These are phyloP conservation scores for Ischnus inquisitorius DNA, from an alignment of 2,888 invertebrate species.

Conservation along the genomic window DNA sequence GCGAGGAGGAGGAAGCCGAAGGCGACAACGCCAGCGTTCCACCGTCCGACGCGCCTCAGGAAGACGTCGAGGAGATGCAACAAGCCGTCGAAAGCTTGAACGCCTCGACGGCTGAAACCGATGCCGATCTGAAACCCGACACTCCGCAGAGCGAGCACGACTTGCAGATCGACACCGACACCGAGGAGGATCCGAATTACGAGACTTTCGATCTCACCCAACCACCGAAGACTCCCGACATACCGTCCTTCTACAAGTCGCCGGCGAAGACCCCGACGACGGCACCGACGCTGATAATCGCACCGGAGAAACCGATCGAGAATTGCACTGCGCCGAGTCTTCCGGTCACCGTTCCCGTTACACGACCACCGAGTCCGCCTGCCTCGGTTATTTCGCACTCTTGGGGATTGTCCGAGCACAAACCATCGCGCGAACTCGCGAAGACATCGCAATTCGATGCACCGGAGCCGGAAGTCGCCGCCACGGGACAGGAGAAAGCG, in stretches of 20 bases:
- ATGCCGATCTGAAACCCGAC: constrained; percentile 90
- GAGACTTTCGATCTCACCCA: constrained; percentile 86
- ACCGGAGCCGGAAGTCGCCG: constrained; percentile 72
- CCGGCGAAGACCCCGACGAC: constrained; percentile 80
- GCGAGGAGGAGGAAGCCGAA: constrained; percentile 85
- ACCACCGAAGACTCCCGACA: constrained; percentile 87
- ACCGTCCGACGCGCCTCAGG: constrained; percentile 87
- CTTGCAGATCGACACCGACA: constrained; percentile 94
- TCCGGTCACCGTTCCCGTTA: not conserved
- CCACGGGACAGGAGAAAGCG: constrained; percentile 74
- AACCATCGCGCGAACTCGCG: constrained; percentile 78
- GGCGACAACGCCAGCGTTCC: constrained; percentile 85
- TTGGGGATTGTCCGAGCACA: constrained; percentile 87
- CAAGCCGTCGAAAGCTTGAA: constrained; percentile 94
- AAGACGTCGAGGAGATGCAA: constrained; percentile 93
- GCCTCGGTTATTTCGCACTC: constrained; percentile 87
- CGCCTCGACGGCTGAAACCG: constrained; percentile 86
- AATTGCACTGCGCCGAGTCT: constrained; percentile 61
- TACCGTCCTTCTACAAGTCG: constrained; percentile 86
- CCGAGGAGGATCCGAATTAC: constrained; percentile 89
- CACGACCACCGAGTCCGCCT: constrained; percentile 80
- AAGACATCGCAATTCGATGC: constrained; percentile 75
- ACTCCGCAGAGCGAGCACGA: constrained; percentile 95
- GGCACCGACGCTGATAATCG: constrained; percentile 72
- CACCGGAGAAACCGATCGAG: constrained; percentile 70